Base-by-base conservation (phyloP, 2,888 invertebrate genomes). In the Andrena praecox region DNA sequence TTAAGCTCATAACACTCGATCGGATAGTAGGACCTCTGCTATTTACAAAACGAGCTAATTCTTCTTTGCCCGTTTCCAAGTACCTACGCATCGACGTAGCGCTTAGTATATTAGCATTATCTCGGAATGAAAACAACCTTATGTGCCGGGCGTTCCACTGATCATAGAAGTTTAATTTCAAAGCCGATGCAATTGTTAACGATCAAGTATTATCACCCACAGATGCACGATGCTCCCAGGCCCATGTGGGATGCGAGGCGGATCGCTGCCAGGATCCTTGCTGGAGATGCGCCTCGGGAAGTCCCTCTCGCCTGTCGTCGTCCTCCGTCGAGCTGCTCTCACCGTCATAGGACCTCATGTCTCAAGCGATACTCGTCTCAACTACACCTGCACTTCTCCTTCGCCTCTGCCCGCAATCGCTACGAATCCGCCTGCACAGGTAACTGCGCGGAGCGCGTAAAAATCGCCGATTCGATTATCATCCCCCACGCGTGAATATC, bases 271-370 rank as follows among this genome's bases (percentile, higher is more conserved):
- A 93, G 27, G 91, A 88, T 68, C 93, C 92, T 72, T 90, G 90
- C 70, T 93, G 93, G 72, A 92, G 80, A 82, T 93, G 92, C 42
- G 89, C 89, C 75, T 93, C 93, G 5, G 93, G 91, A 59, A 92
- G 88, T 33, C 85, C 85, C 62, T 94, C 94, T 59, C 93, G 89
- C n/a, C 92, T 89, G 64, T 94, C 94, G 72, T 93, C 94, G 73
- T 94, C 94, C 59, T 94, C 93, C 33, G 93, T 93, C 54, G 94
- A 94, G 81, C 94, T 94, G 80, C 94, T 94, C 85, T 94, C 94
- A 8, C 93, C 94, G 87, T 94, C 94, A 87, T 94, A 94, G 3
- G 94, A 94, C 77, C 93, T 91, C 94, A 94, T 94, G 16, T 78
- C 72, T 50, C 56, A 7, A 5, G 10, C 20, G 31, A 59, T 27